phyloP scores from a whole-genome alignment of 1,140 invertebrate species.

The Polyergus mexicanus region DNA sequence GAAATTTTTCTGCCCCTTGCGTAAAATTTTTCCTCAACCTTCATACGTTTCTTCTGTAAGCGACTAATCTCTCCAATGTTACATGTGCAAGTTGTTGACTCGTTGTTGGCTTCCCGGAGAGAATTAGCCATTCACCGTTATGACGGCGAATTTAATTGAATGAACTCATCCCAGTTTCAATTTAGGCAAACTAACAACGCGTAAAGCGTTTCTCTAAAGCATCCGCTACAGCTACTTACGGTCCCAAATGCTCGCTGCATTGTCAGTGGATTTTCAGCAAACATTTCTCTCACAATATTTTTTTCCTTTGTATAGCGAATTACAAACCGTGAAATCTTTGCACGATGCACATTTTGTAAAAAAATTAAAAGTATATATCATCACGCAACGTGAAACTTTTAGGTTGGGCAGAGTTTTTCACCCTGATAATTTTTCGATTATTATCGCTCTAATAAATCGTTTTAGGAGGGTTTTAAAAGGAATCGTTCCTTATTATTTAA shows the following conservation, averaged over 20 bases:
- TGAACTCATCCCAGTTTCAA: constrained; percentile 47
- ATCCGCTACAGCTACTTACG: neutral
- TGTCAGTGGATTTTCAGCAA: constrained; percentile 1
- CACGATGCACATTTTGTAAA: constrained; percentile 28
- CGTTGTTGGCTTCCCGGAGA: neutral
- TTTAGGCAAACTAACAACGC: constrained; percentile 41
- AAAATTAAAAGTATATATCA: constrained; percentile 50
- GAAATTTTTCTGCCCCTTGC: neutral
- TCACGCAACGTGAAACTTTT: constrained; percentile 17
- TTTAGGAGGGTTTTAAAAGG: neutral
- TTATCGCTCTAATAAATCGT: constrained; percentile 28
- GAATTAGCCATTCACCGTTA: constrained; percentile 37
- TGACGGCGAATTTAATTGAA: constrained; percentile 37
- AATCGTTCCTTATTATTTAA: neutral
- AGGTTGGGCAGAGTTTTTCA: constrained; percentile 5
- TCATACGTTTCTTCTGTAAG: neutral
- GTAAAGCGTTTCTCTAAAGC: constrained; percentile 38
- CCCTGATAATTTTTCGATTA: constrained; percentile 16
- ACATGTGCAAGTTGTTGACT: constrained; percentile 20
- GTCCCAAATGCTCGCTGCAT: neutral
- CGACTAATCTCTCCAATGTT: neutral
- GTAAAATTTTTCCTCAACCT: neutral
- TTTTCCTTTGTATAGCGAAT: neutral
- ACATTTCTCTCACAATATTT: constrained; percentile 30
- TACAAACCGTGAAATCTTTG: neutral